Conservation (phyloP, 2,113 vertebrate genomes). For the Catharus bicknelli region DNA sequence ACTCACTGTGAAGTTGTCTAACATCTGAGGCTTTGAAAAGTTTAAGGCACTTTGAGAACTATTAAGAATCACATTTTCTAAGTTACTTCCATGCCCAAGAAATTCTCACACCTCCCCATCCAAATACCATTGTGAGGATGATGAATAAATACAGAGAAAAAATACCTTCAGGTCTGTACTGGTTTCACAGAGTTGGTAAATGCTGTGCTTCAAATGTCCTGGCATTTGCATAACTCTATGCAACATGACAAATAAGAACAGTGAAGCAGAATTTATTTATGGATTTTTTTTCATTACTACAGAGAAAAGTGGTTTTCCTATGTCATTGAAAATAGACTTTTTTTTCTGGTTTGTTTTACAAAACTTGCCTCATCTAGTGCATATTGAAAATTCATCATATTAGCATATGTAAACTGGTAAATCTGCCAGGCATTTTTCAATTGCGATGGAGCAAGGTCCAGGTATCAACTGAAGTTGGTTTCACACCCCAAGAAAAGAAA, state of each 20-base stretch:
- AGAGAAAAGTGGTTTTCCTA: not conserved
- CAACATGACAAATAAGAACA: not conserved
- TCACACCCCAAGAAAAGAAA: not conserved
- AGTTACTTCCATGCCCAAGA: not conserved
- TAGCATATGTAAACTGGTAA: slow-evolving; percentile 10
- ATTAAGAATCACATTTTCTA: not conserved
- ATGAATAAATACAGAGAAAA: not conserved
- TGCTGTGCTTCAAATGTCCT: not conserved
- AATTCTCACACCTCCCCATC: not conserved
- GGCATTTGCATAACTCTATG: not conserved
- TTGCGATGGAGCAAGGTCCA: not conserved
- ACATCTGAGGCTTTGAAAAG: slow-evolving; percentile 15
- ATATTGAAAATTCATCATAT: not conserved
- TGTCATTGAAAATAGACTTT: not conserved
- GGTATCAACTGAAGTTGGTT: not conserved
- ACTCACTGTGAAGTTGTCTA: slow-evolving; percentile 21
- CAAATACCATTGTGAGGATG: not conserved
- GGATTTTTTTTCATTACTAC: not conserved
- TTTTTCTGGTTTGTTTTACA: not conserved
- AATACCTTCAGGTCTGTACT: not conserved
- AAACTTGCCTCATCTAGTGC: not conserved
- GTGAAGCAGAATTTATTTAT: not conserved
- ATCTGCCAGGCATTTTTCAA: not conserved
- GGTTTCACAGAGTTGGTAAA: not conserved
- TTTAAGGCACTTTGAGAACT: not conserved